These are phyloP conservation scores for Luffia ferchaultella DNA, from an alignment of 2,888 invertebrate species.

Conservation along the genomic window DNA sequence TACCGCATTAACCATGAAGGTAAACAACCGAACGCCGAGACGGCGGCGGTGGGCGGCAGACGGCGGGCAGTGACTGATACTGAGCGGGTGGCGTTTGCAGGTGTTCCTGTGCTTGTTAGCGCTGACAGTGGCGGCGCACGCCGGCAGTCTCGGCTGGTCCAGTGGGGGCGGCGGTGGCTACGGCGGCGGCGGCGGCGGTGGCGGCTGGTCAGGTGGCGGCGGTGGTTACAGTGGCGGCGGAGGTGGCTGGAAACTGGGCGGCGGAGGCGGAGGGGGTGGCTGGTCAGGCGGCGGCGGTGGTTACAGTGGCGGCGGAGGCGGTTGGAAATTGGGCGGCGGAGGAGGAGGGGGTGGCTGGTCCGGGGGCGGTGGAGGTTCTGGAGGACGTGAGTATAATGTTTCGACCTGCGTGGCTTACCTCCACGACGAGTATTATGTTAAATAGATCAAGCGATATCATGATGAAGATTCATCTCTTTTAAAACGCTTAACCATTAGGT, in stretches of 20 bases:
- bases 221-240: conserved; percentile 30
- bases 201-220: conserved; percentile 15
- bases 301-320: conserved; percentile 17
- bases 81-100: conserved; percentile 21
- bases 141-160: conserved; percentile 41
- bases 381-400: too few relatives aligned
- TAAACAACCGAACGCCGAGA: neutral
- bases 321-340: conserved; percentile 15
- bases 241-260: conserved; percentile 24
- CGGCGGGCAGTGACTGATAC: neutral
- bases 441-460: neutral
- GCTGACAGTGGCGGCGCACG: conserved; percentile 39
- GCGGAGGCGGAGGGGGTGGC: neutral
- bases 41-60: neutral
- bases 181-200: conserved; percentile 14
- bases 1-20: neutral
- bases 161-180: conserved; percentile 23
- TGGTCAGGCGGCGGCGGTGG: conserved; percentile 2
- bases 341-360: conserved; percentile 18
- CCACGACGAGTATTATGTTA: neutral
- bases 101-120: conserved; percentile 54
- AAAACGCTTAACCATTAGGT: neutral
- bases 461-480: neutral
- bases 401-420: too few relatives aligned
- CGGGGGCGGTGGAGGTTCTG: conserved; percentile 22